Base-by-base conservation (phyloP, 2,888 invertebrate genomes). In the Drosophila flavopinicola region DNA sequence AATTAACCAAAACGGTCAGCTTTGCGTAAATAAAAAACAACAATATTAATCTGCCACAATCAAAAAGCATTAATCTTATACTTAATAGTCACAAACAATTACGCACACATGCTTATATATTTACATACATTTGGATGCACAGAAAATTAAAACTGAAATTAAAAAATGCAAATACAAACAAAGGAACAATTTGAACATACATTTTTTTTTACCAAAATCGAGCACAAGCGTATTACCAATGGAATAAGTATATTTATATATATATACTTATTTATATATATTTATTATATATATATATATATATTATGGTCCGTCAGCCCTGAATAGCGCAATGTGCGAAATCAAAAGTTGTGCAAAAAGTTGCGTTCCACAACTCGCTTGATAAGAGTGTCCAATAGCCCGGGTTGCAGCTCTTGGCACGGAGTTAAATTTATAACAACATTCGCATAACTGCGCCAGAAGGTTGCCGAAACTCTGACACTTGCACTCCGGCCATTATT, bases 61-160 rank as follows among this genome's bases (percentile, higher is more conserved):
- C 52, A 58, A 68, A 64, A 44, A 41, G 38, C 78, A 78, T 78
- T 80, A 73, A 80, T 78, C 74, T 84, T 56, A 32, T 30, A 57
- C 66, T 76, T 79, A 68, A 73, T 58, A 66, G 66, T 47, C 41
- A 1, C 58, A 33, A 63, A 70, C 78, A 78, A 64, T 75, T 74
- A 77, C 29, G 29, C 23, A 20, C 32, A 45, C 35, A 11, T 24
- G 20, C 20, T 11, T 6, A 38, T 15, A 15, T 4, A 24, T 29
- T 35, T 15, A 6, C 17, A 24, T 13, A 13, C 1, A 24, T 54
- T 29, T 23, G n/a, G 6, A 42, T 9, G 7, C 3, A 11, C 30
- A 41, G 38, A 20, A 35, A 68, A 49, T 45, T 23, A 39, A 53
- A 32, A 42, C 30, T 35, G 32, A 57, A 44, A 48, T 48, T 27